Base-by-base conservation (phyloP, 2,113 vertebrate species). In the Barbus barbus region DNA sequence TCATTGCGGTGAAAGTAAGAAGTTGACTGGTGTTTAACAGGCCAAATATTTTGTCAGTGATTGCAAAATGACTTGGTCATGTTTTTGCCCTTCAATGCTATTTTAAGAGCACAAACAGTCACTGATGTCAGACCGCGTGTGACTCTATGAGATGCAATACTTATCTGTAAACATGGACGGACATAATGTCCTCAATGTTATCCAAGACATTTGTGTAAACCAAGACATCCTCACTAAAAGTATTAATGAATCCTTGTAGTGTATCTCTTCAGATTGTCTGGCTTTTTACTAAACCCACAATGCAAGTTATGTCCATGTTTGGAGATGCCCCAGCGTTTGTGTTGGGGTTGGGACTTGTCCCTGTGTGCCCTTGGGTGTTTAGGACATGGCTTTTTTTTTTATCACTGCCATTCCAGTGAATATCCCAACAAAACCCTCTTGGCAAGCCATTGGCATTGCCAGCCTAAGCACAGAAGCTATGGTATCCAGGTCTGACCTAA, bases 401-500 rank as follows among this genome's bases (percentile, higher is more conserved):
- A 76, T 38, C 82, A 67, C 18, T 67, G n/a, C 38, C 44, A 82
- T 46, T 71, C 46, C 14, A 33, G 73, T 44, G 33, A 67, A 11
- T 3, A 72, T 81, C 41, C 4, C 1, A 36, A 80, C 9, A 87
- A 89, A 83, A 81, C 82, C 80, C 85, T 48, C 84, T 82, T 91
- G 85, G 67, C 80, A 85, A 38, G 48, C 3, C 86, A 89, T 82
- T 89, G 88, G 4, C 85, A 90, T 81, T 91, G 88, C 85, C 53
- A 67, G 87, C 89, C 91, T 86, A 90, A 84, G 89, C 85, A 89
- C 82, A 81, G 88, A 92, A 93, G 89, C 87, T 91, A 87, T 90
- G 89, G n/a, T 61, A 81, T 85, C 84, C 84, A 58, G 65, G 81
- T 87, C 69, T 94, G 91, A 90, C 90, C 92, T 88, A 93, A 9